Base-by-base conservation (phyloP, 2,113 vertebrate genomes). In the Callipepla squamata region DNA sequence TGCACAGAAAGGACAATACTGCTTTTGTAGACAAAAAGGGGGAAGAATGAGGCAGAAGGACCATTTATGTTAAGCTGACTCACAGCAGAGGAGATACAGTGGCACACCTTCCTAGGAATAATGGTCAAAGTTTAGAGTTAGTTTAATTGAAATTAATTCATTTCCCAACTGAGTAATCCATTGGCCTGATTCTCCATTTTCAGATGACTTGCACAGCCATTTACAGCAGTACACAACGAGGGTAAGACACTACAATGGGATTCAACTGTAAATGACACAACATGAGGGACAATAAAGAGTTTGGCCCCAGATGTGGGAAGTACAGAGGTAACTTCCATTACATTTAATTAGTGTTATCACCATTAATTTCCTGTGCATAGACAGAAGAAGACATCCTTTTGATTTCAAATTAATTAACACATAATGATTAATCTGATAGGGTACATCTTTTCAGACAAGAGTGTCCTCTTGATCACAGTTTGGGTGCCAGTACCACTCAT, bases 391-490 rank as follows among this genome's bases (percentile, higher is more conserved):
- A 92, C 65, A 84, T 92, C 85, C 55, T 92, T 96, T 94, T 91
- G 87, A 92, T 89, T 96, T 94, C 77, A 84, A 92, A 87, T 96
- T 94, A 92, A 93, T 94, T 93, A 94, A 85, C 66, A 80, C 84
- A 66, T 74, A 88, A 89, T 93, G 81, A 93, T 90, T 94, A 95
- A 93, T 94, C 94, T 93, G 77, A 90, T 90, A 93, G 80, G 80
- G 77, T 92, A 93, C 91, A 94, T 92, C 80, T 95, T 95, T 96
- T 94, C 95, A 89, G 95, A 89, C 81, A 89, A 95, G 87, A 92
- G 69, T 86, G 93, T 95, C 89, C 76, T 93, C 94, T 95, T 96
- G 89, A 92, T 95, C 93, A 95, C 77, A 94, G 77, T 96, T 94
- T 95, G 95, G 94, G 86, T 93, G 91, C 91, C 93, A 93, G 93